Base-by-base conservation (phyloP, 2,113 vertebrate genomes). In the Pygathrix nemaeus region DNA sequence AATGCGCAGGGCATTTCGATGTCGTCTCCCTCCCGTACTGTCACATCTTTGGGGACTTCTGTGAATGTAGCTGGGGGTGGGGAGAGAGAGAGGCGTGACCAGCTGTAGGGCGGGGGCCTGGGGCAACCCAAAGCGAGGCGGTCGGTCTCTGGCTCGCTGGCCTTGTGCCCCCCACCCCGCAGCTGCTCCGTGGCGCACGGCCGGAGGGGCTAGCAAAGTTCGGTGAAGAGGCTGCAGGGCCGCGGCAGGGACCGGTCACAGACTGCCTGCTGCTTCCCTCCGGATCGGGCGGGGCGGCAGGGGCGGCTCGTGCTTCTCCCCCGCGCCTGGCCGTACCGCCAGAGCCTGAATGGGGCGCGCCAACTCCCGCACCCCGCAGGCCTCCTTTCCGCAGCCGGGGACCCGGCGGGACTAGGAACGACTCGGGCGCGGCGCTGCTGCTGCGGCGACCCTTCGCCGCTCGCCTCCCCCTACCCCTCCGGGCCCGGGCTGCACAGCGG, bases 1-100 rank as follows among this genome's bases (percentile, higher is more conserved):
- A 99, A 99, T 92, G 99, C 99, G 96, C 99, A 99, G 97, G 99
- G 99, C 99, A 99, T 99, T 99, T 99, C 99, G 98, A 99, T 99
- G 97, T 99, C 99, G 97, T 99, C 99, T 97, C 99, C 99, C 98
- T 99, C 99, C 97, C 99, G 98, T 90, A 99, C 99, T 94, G 98
- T 99, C 99, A 99, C 99, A 99, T 99, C 99, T 98, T 99, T 99
- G 98, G 99, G 99, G 98, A 99, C 99, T 99, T 99, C 99, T 59
- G 99, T 99, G 98, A 99, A 99, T 95, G 99, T 98, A 97, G 99
- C 99, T 99, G 98, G 94, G 92, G 96, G 97, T 59, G 93, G 94
- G 72, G 92, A 93, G 82, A 75, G 70, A 93, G 79, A 94, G 92
- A 96, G 98, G 97, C 97, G 97, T 98, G 96, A 98, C 97, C 72